phyloP scores from a whole-genome alignment of 64 coral and sea anemone genomes.

The Platygyra sinensis region DNA sequence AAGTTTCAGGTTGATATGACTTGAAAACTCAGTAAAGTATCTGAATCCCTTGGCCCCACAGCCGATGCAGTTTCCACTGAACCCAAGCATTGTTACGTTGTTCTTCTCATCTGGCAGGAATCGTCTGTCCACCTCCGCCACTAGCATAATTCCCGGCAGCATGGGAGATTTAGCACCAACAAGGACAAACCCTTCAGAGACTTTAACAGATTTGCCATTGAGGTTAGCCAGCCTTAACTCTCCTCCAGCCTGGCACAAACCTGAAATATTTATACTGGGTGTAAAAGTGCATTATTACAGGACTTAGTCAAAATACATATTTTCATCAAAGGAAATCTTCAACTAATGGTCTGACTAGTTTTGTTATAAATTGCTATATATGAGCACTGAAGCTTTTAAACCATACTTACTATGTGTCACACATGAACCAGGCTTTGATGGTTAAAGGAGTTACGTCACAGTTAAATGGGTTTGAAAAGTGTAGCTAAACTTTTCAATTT shows the following conservation, averaged over 20 bases:
- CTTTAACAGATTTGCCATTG: slow-evolving; percentile 42
- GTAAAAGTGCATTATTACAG: background rate
- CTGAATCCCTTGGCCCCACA: slow-evolving; percentile 93
- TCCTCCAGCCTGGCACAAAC: slow-evolving; percentile 84
- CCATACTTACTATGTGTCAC: no score
- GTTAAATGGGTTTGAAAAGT: no score
- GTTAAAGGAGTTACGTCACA: no score
- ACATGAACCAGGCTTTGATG: no score
- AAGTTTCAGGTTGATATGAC: slow-evolving; percentile 88
- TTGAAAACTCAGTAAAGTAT: slow-evolving; percentile 99
- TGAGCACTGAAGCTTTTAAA: no score
- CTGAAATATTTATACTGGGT: slow-evolving; percentile 6
- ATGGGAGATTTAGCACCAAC: slow-evolving; percentile 96
- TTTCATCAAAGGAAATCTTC: background rate
- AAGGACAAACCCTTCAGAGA: slow-evolving; percentile 79
- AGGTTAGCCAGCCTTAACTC: slow-evolving; percentile 73
- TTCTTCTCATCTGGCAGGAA: slow-evolving; percentile 94
- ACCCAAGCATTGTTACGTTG: slow-evolving; percentile 85
- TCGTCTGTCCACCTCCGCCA: slow-evolving; percentile 91
- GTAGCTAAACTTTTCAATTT: no score
- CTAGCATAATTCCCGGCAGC: slow-evolving; percentile 84
- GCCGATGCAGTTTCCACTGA: slow-evolving; percentile 93
- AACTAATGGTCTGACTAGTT: background rate
- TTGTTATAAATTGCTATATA: background rate
- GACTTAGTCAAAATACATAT: background rate